Base-by-base conservation (phyloP, 92 coral and sea anemone species). In the Epizoanthus stellaris region DNA sequence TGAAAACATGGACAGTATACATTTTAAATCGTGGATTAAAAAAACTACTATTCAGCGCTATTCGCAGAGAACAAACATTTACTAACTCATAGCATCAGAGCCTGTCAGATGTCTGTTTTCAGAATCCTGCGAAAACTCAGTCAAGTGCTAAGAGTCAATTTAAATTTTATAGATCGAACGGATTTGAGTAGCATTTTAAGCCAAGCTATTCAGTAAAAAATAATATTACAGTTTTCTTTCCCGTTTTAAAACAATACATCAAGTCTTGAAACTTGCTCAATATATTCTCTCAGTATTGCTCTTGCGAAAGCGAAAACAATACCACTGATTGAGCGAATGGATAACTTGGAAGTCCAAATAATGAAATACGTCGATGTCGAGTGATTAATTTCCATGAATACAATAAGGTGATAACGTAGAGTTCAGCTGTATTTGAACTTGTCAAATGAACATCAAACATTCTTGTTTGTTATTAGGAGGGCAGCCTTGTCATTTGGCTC, bases 361-460 rank as follows among this genome's bases (percentile, higher is more conserved):
- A 40, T 67, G 47, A 16, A 38, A 9, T 12, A 68, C 20, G 9
- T 71, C 20, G 76, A 45, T 21, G 58, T 71, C 60, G 59, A 72
- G 59, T n/a, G 77, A 43, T 72, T 72, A 47, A 72, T 72, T 20
- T 72, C 75, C 77, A 72, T 72, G 77, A 72, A 72, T n/a, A 72
- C 77, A 72, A 47, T 72, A 45, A 43, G 38, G 77, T 14, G 17
- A 19, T 38, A 15, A 4, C 10, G 20, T 6, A 68, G 42, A 38
- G 20, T 68, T 72, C 77, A 72, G 77, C 77, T 72, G 77, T 72
- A 1, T 72, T 72, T 72, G 77, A 72, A 42, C 59, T n/a, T 72
- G 77, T 72, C 77, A 72, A 72, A 47, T 56, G 60, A 20, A 21
- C 77, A 72, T 43, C 77, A 72, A 72, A 72, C 60, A 56, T 72